These are phyloP conservation scores for Solen grandis DNA, from an alignment of 1,140 invertebrate species.

Conservation along the genomic window DNA sequence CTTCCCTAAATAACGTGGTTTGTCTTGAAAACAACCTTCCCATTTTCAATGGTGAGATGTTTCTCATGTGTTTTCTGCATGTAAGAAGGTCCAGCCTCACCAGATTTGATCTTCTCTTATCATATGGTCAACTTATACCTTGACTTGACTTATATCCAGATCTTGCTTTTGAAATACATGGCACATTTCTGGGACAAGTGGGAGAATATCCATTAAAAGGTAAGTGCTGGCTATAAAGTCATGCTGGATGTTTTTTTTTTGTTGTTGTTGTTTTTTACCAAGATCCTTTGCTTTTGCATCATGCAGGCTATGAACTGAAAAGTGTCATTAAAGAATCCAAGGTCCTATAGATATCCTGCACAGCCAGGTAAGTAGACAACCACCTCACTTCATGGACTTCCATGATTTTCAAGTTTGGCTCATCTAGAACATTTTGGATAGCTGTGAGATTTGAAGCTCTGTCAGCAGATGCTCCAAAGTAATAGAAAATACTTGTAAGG, in stretches of 20 bases:
- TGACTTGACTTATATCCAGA: conserved; percentile 25
- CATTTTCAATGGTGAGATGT: too few species aligned
- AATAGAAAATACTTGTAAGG: conserved; percentile 33
- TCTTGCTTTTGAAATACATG: conserved; percentile 28
- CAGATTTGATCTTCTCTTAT: too few species aligned
- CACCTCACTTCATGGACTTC: conserved; percentile 46
- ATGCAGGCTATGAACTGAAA: conserved; percentile 12
- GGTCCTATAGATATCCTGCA: conserved; percentile 21
- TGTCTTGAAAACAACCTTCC: too few species aligned
- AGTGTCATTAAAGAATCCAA: conserved; percentile 32
- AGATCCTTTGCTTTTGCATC: conserved; percentile 44
- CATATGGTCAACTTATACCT: background rate
- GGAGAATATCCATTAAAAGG: conserved; percentile 31
- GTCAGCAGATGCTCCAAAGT: conserved; percentile 15
- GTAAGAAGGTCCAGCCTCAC: too few species aligned
- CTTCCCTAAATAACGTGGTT: too few species aligned
- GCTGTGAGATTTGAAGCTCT: background rate
- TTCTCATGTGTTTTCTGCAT: too few species aligned
- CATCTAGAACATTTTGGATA: background rate
- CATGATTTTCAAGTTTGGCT: conserved; percentile 16
- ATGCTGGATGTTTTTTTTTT: conserved; percentile 32
- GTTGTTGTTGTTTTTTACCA: too few species aligned
- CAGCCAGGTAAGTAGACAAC: conserved; percentile 31
- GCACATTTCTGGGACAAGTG: conserved; percentile 35
- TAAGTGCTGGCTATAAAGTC: conserved; percentile 35